A percentile compares a stretch with the other conserved stretches of the same genome.
These are phyloP conservation scores for Zapornia atra DNA, from an alignment of 2,113 vertebrate genomes.

Conservation along the genomic window DNA sequence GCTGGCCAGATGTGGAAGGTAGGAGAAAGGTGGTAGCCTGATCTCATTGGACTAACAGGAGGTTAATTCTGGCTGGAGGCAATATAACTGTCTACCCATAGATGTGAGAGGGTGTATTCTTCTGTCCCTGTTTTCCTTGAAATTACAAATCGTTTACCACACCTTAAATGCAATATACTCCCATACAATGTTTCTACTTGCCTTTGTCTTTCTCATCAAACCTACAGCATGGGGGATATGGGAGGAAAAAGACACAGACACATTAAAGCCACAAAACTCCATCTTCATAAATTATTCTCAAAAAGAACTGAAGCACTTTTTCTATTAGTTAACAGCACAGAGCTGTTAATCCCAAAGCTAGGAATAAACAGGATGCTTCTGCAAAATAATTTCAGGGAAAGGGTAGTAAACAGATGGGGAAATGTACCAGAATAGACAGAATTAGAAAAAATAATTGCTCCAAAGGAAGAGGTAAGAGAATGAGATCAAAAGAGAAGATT, in stretches of 20 bases:
- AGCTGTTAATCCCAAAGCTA: background rate
- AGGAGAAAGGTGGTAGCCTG: background rate
- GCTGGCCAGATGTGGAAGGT: background rate
- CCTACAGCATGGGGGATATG: background rate
- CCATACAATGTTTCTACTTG: background rate
- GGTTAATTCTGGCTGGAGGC: background rate
- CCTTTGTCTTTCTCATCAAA: background rate
- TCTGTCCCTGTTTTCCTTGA: background rate
- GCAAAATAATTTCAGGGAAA: background rate
- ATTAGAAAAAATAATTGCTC: background rate
- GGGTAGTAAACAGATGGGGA: conserved; percentile 11
- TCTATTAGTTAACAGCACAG: background rate
- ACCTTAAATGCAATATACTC: background rate
- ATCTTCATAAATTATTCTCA: background rate
- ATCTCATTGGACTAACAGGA: background rate
- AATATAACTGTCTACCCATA: background rate
- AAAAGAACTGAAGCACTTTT: background rate
- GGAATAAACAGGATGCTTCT: conserved; percentile 3
- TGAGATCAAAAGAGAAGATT: background rate
- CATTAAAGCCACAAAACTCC: background rate
- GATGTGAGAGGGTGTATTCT: background rate
- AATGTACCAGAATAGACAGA: background rate
- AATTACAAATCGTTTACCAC: background rate
- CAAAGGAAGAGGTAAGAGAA: background rate
- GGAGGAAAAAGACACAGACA: background rate